Conservation (phyloP, 1,140 invertebrate genomes). For the Philopotamus ludificatus region DNA sequence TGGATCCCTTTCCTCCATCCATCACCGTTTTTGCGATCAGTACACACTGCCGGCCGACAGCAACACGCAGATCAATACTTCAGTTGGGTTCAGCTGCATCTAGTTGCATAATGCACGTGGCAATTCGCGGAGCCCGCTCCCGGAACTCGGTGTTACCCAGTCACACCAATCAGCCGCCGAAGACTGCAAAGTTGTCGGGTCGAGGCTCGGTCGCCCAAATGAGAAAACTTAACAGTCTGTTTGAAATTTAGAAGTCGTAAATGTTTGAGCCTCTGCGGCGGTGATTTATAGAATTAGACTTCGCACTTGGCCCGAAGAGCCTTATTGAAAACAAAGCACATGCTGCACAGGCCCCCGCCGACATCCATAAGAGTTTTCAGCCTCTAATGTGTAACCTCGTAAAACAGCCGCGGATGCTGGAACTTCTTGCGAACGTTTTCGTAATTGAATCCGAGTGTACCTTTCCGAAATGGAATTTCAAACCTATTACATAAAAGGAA, state of each 20-base stretch:
- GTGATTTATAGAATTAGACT: conserved; percentile 32
- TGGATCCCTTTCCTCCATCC: too few relatives aligned
- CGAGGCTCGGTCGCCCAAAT: conserved; percentile 19
- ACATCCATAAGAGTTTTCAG: not conserved
- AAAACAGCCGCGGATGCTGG: not conserved
- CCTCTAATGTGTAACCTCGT: not conserved
- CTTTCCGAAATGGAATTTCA: too few relatives aligned
- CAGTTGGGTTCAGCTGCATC: too few relatives aligned
- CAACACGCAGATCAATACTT: too few relatives aligned
- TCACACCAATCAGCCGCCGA: not conserved
- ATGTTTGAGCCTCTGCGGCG: conserved; percentile 22
- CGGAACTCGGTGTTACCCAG: too few relatives aligned
- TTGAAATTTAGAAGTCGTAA: conserved; percentile 34
- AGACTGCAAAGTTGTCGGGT: conserved; percentile 11
- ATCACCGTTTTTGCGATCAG: too few relatives aligned
- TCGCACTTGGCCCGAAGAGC: conserved; percentile 15
- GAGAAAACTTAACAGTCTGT: conserved; percentile 35
- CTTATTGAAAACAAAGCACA: conserved; percentile 29
- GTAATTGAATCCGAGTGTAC: not conserved
- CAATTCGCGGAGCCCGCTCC: too few relatives aligned
- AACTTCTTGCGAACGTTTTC: not conserved
- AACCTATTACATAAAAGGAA: too few relatives aligned
- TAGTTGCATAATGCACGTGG: too few relatives aligned
- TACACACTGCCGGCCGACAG: too few relatives aligned
- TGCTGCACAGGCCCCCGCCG: not conserved